Percentiles rank a stretch among this genome's conserved stretches.
phyloP scores from a whole-genome alignment of 1,140 invertebrate species.

The Heliconius hermathena region DNA sequence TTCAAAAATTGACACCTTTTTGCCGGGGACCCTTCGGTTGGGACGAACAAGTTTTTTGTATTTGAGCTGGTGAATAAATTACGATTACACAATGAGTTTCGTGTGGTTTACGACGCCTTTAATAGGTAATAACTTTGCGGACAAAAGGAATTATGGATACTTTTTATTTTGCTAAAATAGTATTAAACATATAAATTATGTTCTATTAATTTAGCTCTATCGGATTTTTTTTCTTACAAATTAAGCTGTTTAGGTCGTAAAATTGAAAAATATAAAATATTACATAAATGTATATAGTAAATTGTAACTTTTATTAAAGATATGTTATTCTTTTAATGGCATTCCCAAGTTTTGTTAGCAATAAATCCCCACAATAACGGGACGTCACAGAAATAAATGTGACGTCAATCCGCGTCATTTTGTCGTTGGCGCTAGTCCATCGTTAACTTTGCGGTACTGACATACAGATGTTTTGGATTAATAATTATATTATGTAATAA shows the following conservation, averaged over 20 bases:
- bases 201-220: background rate
- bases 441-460: conserved; percentile 56
- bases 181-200: background rate
- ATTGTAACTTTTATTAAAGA: background rate
- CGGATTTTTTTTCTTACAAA: background rate
- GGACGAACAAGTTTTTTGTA: conserved; percentile 76
- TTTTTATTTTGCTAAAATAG: background rate
- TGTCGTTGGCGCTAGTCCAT: conserved; percentile 56
- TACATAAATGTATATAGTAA: background rate
- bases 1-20: conserved; percentile 81
- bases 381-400: conserved; percentile 72
- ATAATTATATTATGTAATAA: background rate
- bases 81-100: conserved; percentile 55
- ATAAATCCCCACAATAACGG: conserved; percentile 71
- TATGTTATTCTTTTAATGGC: conserved; percentile 55
- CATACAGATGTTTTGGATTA: conserved; percentile 41
- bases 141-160: conserved; percentile 18
- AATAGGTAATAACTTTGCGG: conserved; percentile 54
- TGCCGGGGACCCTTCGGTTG: conserved; percentile 56
- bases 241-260: background rate
- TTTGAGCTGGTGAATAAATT: conserved; percentile 75
- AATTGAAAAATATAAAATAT: background rate
- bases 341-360: conserved; percentile 65
- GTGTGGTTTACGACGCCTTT: conserved; percentile 54
- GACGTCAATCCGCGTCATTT: conserved; percentile 74